Percentiles rank a stretch among this genome's conserved stretches.
Evolutionary conservation across 2,888 invertebrate genomes (phyloP).

Genomic region (Orchestes rusci): DNA sequence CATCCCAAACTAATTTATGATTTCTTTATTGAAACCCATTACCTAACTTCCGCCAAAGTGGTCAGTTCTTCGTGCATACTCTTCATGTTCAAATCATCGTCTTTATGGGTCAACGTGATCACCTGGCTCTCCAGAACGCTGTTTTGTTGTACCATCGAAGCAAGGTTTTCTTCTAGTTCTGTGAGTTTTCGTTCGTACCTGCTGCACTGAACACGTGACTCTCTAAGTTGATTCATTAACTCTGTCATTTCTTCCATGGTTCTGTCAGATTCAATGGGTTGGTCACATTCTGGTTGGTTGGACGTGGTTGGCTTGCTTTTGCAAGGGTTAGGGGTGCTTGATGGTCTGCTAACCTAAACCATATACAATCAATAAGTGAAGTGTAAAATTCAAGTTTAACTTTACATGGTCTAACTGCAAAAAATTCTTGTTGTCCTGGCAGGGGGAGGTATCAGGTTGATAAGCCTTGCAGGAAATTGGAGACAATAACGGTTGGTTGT

Average conservation of each 20-base stretch:
- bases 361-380: too few relatives aligned
- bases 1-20: slow-evolving; percentile 9
- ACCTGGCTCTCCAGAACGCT: slow-evolving; percentile 63
- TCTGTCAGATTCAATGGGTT: slow-evolving; percentile 22
- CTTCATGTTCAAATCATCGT: slow-evolving; percentile 64
- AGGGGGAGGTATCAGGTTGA: slow-evolving; percentile 3
- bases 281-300: slow-evolving; percentile 13
- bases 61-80: slow-evolving; percentile 77
- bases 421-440: not conserved
- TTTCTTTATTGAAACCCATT: slow-evolving; percentile 30
- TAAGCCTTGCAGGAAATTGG: too few relatives aligned
- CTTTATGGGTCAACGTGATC: slow-evolving; percentile 52
- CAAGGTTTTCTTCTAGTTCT: slow-evolving; percentile 72
- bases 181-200: slow-evolving; percentile 65
- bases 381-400: slow-evolving; percentile 1
- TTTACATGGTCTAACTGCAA: slow-evolving; percentile 7
- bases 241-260: slow-evolving; percentile 43
- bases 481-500: too few relatives aligned
- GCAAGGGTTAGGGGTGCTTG: too few relatives aligned
- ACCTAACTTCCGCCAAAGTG: slow-evolving; percentile 81
- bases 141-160: slow-evolving; percentile 63
- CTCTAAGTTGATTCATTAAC: slow-evolving; percentile 57
- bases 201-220: slow-evolving; percentile 33
- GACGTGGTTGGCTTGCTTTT: too few relatives aligned
- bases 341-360: too few relatives aligned